Conservation (phyloP, 2,113 vertebrate species). For the Brachypodius melanocephalos region DNA sequence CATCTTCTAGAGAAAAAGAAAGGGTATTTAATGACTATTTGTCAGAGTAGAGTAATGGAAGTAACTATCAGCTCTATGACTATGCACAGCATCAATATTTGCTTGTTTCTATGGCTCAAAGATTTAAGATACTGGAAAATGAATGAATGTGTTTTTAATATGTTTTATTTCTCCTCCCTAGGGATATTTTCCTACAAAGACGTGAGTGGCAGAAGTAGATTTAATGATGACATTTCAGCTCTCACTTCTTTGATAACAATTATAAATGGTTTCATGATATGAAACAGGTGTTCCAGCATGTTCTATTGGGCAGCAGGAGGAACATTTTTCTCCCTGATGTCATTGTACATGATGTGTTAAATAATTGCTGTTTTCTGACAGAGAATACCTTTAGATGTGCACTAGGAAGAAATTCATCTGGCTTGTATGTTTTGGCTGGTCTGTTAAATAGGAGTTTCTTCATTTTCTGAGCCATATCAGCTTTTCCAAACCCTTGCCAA, state of each 20-base stretch:
- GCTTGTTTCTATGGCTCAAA: neutral
- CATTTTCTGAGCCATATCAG: neutral
- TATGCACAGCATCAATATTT: neutral
- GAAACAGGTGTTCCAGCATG: conserved; percentile 39
- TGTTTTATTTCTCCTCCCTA: neutral
- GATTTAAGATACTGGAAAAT: neutral
- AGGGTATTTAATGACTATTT: neutral
- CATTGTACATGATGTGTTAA: neutral
- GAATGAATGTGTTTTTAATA: neutral
- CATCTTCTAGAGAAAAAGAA: neutral
- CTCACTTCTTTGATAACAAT: conserved; percentile 5
- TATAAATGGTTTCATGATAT: conserved; percentile 28
- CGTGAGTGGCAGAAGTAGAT: neutral
- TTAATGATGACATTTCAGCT: conserved; percentile 9
- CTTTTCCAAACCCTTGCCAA: neutral
- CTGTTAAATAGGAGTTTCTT: neutral
- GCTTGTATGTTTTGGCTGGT: neutral
- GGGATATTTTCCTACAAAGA: neutral
- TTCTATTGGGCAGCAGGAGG: neutral
- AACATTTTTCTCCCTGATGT: conserved; percentile 13
- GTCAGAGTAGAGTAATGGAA: neutral
- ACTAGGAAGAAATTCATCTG: neutral
- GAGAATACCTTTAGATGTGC: neutral
- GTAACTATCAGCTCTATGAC: neutral
- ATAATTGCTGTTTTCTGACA: neutral